Base-by-base conservation (phyloP, 2,113 vertebrate species). In the Myanophis thanlyinensis region DNA sequence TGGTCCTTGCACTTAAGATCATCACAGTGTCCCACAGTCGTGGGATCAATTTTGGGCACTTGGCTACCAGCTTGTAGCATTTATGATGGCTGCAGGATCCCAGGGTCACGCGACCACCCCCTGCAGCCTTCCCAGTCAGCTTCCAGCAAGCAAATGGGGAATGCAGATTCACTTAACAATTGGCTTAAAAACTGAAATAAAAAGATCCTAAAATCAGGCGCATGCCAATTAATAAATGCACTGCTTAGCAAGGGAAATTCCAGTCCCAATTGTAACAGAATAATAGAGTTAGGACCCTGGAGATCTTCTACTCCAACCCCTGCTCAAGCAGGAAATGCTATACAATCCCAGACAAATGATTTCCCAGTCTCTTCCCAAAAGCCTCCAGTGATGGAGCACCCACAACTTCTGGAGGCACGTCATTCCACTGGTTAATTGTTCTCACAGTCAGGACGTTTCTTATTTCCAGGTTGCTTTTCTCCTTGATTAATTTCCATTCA, bases 261-360 rank as follows among this genome's bases (percentile, higher is more conserved):
- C 27, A 62, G 56, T 30, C 56, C 56, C 10, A 62, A 62, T 4
- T 62, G 27, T 30, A 62, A 62, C 56, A 62, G 27, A 62, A 62
- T 62, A 30, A 30, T 1, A 12, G 27, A 62, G 0, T 59, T 59
- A 25, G 25, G 56, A 1, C 25, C 8, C 10, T 0, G 0, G 54
- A 10, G 54, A 9, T 10, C 3, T 27, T 59, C 56, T 59, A 59
- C 23, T 59, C 56, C 8, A 27, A 27, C 56, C 8, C 1, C 56
- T 11, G 56, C 3, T 59, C 56, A 4, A 0, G 56, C 56, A 62
- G 56, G 10, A 62, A 1, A 12, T 27, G 9, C 27, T 30, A 30
- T 30, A 62, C 59, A 3, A 62, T 62, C 30, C 11, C 11, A 4
- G 27, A 30, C 27, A 13, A 62, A 4, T 12, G 59, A 27, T 4